phyloP scores from a whole-genome alignment of 53 echinoderm and acorn worm species.

The Crossaster papposus region DNA sequence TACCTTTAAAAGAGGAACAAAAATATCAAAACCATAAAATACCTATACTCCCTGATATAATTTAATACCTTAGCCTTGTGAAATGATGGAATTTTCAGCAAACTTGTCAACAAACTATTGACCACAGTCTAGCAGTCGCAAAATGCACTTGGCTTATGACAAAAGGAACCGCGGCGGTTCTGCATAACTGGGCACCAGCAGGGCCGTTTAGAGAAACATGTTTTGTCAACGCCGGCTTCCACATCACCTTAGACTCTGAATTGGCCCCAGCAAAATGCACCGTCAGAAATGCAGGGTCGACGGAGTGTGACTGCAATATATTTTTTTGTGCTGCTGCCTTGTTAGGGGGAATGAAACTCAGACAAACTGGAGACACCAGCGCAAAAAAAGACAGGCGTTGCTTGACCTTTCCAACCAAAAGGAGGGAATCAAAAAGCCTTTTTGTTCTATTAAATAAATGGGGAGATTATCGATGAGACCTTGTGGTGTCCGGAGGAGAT shows the following conservation, averaged over 20 bases:
- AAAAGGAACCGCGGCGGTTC: background rate
- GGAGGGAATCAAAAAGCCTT: conserved; percentile 13
- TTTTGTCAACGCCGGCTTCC: background rate
- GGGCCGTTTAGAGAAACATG: conserved; percentile 3
- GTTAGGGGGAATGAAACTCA: background rate
- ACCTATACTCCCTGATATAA: too few relatives aligned
- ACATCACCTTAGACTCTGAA: conserved; percentile 28
- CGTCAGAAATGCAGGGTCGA: background rate
- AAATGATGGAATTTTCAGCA: background rate
- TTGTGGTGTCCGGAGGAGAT: background rate
- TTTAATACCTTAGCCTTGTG: too few relatives aligned
- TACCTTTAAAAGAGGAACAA: too few relatives aligned
- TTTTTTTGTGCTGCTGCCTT: background rate
- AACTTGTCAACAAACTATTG: background rate
- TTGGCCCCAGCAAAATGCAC: background rate
- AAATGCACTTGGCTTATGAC: conserved; percentile 1
- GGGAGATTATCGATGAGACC: background rate
- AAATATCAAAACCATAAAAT: too few relatives aligned
- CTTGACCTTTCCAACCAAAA: conserved; percentile 47
- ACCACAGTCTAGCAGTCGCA: background rate
- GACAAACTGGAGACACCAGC: conserved; percentile 38
- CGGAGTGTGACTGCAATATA: conserved; percentile 27
- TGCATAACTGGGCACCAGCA: background rate
- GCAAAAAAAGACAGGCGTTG: conserved; percentile 22
- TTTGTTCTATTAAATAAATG: background rate